Base-by-base conservation (phyloP, 2,113 vertebrate genomes). In the Phaethornis superciliosus region DNA sequence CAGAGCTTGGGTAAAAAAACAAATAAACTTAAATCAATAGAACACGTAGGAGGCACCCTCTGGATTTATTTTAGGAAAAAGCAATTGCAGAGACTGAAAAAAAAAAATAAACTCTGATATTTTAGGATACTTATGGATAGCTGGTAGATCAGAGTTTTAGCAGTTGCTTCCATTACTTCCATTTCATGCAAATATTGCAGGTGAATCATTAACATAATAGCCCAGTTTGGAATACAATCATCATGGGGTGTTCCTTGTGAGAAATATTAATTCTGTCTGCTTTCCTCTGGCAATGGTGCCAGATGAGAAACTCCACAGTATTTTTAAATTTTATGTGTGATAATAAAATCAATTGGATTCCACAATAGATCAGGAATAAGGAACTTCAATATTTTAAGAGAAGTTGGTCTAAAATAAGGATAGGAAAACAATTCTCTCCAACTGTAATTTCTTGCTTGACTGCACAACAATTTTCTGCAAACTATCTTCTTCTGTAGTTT, bases 391-490 rank as follows among this genome's bases (percentile, higher is more conserved):
- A 96, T 95, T 96, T 96, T 96, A 79, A 79, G 65, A 94, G 59
- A 90, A 49, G 71, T 70, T 95, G 92, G 60, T 86, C 86, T 95
- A 92, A 97, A 97, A 80, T 69, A 93, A 93, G 62, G 54, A 44
- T 56, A 75, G 86, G 79, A 95, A 96, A 97, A 95, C 81, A 96
- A 81, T 95, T 94, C 65, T 85, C 84, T 88, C 64, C 81, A 69
- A 67, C 89, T 95, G 64, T 77, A 95, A 96, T 97, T 98, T 97
- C 90, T 95, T 92, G 90, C 91, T 91, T 97, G 89, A 81, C 79
- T 97, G 96, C 89, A 97, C 91, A 97, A 92, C 94, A 96, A 94
- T 97, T 97, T 97, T 94, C 95, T 89, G 78, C 72, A 64, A 88
- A 82, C 88, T 91, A 77, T 62, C 81, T 58, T 87, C 84, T 95